These are phyloP conservation scores for Fistularia tabacaria DNA, from an alignment of 2,797 vertebrate genomes.

Conservation along the genomic window DNA sequence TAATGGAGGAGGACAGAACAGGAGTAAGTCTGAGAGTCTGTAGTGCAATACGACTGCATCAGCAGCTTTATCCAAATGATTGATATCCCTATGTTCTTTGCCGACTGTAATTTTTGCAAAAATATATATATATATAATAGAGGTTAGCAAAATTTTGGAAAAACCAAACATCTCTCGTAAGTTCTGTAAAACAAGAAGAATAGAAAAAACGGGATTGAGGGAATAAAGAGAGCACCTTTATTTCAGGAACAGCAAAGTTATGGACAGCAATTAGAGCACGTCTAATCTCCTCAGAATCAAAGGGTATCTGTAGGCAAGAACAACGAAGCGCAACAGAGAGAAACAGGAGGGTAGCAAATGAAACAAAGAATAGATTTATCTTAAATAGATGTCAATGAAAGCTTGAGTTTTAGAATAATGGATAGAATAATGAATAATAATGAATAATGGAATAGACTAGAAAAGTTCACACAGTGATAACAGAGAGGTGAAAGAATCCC, in stretches of 20 bases:
- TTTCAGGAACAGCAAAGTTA: conserved; percentile 76
- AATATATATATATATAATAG: too few species aligned
- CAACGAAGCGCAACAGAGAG: conserved; percentile 18
- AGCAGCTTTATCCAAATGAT: conserved; percentile 3
- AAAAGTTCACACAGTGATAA: too few species aligned
- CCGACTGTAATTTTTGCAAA: not conserved
- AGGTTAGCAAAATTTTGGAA: not conserved
- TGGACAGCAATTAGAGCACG: conserved; percentile 76
- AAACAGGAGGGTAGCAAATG: conserved; percentile 7
- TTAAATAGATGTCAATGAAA: not conserved
- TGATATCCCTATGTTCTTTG: conserved; percentile 8
- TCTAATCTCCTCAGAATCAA: conserved; percentile 74
- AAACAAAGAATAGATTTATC: not conserved
- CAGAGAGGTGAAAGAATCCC: too few species aligned
- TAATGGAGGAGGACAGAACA: conserved; percentile 49
- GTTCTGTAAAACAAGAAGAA: not conserved
- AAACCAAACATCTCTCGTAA: not conserved
- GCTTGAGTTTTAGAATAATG: too few species aligned
- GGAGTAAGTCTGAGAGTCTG: not conserved
- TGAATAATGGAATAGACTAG: too few species aligned
- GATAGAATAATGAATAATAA: too few species aligned
- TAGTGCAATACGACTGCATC: not conserved
- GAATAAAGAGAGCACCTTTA: conserved; percentile 70
- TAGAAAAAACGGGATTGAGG: conserved; percentile 4
- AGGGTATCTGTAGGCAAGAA: conserved; percentile 68